Evolutionary conservation across 2,113 vertebrate genomes (phyloP).

Genomic region (Dasyornis broadbenti): DNA sequence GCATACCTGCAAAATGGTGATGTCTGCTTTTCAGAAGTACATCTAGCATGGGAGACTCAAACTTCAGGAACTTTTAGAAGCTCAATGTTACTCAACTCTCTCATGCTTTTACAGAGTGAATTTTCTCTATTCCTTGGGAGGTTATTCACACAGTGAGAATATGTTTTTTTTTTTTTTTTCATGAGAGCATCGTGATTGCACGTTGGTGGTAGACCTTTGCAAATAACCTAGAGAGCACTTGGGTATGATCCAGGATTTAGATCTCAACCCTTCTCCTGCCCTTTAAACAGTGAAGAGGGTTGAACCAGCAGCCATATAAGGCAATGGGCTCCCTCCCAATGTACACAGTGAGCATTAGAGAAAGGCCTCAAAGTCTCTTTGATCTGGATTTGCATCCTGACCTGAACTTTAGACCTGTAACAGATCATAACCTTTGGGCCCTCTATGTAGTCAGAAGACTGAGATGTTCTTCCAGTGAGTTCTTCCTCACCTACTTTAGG

Average conservation of each 20-base stretch:
- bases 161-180: not conserved
- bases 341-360: not conserved
- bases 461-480: not conserved
- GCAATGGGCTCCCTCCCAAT: slow-evolving; percentile 6
- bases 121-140: not conserved
- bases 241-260: not conserved
- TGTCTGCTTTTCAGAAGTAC: not conserved
- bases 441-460: not conserved
- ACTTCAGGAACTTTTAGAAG: not conserved
- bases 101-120: not conserved
- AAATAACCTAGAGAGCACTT: not conserved
- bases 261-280: not conserved
- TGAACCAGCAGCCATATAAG: not conserved
- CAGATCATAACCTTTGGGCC: not conserved
- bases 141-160: not conserved
- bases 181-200: not conserved
- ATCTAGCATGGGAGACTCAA: not conserved
- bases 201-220: not conserved
- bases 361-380: not conserved
- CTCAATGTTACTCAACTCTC: not conserved
- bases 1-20: not conserved
- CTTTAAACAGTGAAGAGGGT: not conserved
- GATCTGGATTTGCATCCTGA: not conserved
- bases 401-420: not conserved
- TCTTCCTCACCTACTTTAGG: not conserved